Base-by-base conservation (phyloP, 2,888 invertebrate genomes). In the Thyatira batis region DNA sequence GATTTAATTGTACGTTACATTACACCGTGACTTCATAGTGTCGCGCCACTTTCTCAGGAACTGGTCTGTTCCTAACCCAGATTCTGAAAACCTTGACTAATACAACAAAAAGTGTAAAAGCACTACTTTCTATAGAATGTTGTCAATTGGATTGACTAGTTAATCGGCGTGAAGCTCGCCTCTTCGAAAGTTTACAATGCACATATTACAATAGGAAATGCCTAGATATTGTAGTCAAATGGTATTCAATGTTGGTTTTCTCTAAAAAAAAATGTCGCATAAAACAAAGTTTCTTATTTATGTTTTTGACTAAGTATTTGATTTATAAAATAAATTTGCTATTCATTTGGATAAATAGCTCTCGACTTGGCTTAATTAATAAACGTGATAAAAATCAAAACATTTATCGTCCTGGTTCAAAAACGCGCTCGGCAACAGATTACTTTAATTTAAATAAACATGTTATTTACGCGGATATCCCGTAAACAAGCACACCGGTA, bases 21-120 rank as follows among this genome's bases (percentile, higher is more conserved):
- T 67, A 64, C 62, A 55, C 59, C 57, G 58, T 57, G 62, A 62
- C 60, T 61, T 64, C 65, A 67, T 61, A 52, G 54, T 51, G 51
- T 56, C 50, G 53, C 56, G 17, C 51, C 63, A 74, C 75, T 81
- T 80, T 82, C 79, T 73, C 76, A 77, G 76, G 76, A 81, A 81
- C 70, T 73, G 45, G 48, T 17, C 63, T 54, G 67, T 71, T 67
- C 67, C 63, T 69, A 72, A 66, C 76, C 75, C 66, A 78, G 71
- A 69, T 74, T 63, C 63, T 46, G 62, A 48, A 63, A 53, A 66
- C 62, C 72, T 73, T 76, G 68, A 61, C 61, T 58, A 65, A 72
- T 17, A 17, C 23, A 6, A 68, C 56, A 71, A 73, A 73, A 67
- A 67, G 71, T 17, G 63, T 66, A 62, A 60, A 68, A 60, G 70